Evolutionary conservation across 2,797 vertebrate genomes (phyloP), one percentile per base, ranked within the genome.

Genomic region (Rachycentron canadum): DNA sequence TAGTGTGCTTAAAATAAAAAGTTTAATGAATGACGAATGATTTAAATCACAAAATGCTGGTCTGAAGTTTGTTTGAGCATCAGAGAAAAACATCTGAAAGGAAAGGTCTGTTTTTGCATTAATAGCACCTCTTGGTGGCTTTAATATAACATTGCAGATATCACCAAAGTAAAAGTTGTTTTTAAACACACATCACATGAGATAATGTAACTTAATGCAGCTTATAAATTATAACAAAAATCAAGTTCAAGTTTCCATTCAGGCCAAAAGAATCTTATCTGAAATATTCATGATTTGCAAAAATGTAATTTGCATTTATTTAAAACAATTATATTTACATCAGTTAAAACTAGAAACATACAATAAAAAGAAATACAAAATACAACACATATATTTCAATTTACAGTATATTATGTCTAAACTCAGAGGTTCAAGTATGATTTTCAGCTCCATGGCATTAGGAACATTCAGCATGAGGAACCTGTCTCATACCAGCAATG

Each of bases 1-100:
- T 71, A 69, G 75, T 85, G 80, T 91, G 81, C 53, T 82, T 40
- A 71, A 61, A 83, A 76, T 76, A 91, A 63, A 90, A 89, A 66
- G 30, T 50, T 69, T 68, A 73, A 81, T 86, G 83, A 91, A 87
- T 76, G 40, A 78, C 57, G 66, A 68, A 26, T 43, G 19, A 85
- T 57, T 57, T 69, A 77, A 77, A 45, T 19, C n/a, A 58, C 1
- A 59, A 74, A 50, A 45, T 1, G n/a, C 10, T 43, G 1, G 50
- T 49, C 1, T 34, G 1, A 9, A 52, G 47, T 78, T 70, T 13
- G 26, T 25, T 32, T 38, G 1, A 32, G 30, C 23, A 7, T 38
- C 19, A 14, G 45, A 43, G 4, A 19, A 49, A 17, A 16, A 14
- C n/a, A 21, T 14, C 4, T 7, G 8, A 17, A 32, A 32, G 2